Conservation (phyloP, 1,140 invertebrate species). For the Solen grandis region DNA sequence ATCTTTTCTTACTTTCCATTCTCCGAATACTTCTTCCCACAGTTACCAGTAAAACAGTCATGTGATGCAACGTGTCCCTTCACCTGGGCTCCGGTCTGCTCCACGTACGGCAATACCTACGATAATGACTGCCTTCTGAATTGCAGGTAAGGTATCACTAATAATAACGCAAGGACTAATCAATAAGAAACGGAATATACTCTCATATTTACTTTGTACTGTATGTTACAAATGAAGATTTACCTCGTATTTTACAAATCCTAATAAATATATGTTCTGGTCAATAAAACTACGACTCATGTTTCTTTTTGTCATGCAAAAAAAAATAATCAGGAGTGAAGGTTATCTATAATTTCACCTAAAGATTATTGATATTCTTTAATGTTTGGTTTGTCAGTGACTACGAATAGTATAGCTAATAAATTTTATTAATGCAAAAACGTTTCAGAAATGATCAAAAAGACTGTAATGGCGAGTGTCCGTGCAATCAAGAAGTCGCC, state of each 20-base stretch:
- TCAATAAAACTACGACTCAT: no score
- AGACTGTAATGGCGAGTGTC: background rate
- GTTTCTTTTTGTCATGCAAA: no score
- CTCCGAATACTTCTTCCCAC: background rate
- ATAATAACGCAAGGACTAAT: background rate
- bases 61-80: background rate
- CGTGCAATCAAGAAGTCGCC: background rate
- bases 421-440: background rate
- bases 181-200: background rate
- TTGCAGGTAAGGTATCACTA: background rate
- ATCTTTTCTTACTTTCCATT: background rate
- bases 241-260: background rate
- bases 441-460: background rate
- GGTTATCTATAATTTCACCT: background rate
- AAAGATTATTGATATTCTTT: background rate
- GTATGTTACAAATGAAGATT: background rate
- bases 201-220: background rate
- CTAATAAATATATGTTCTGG: no score
- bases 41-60: background rate
- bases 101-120: background rate
- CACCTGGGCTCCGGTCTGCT: background rate
- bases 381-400: background rate
- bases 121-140: background rate
- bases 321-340: no score
- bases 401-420: background rate